Evolutionary conservation across 2,113 vertebrate genomes (phyloP).

Genomic region (Syrrhaptes paradoxus): DNA sequence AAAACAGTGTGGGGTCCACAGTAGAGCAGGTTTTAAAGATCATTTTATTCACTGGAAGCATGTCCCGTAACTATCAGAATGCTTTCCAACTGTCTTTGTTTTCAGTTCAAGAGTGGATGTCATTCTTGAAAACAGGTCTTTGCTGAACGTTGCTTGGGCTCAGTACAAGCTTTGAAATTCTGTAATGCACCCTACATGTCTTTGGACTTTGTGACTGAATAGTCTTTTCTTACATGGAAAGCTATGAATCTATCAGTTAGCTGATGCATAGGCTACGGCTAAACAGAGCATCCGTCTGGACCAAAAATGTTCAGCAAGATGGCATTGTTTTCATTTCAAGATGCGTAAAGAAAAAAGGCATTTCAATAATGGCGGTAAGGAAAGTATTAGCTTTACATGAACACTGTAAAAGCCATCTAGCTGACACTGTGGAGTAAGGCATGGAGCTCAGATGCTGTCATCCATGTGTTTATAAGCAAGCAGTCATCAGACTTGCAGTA

Average conservation of each 20-base stretch:
- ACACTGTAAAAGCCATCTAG: neutral
- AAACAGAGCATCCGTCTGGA: neutral
- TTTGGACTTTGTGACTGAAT: neutral
- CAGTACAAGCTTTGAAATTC: neutral
- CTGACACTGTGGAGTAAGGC: neutral
- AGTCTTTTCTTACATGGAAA: neutral
- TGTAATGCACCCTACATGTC: neutral
- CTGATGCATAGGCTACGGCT: neutral
- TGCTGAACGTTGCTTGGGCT: neutral
- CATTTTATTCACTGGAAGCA: constrained; percentile 15
- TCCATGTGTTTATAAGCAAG: neutral
- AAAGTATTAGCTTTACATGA: neutral
- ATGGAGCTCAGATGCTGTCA: neutral
- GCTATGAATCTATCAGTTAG: neutral
- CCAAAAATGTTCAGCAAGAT: neutral
- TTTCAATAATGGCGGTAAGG: neutral
- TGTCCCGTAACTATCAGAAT: neutral
- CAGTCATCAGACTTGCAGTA: neutral
- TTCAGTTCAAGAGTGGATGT: neutral
- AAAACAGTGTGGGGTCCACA: neutral
- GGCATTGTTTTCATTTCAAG: neutral
- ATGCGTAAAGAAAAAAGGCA: neutral
- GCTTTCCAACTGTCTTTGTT: constrained; percentile 2
- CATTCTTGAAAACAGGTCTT: neutral
- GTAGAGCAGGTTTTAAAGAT: constrained; percentile 24